Evolutionary conservation across 2,888 invertebrate genomes (phyloP).

Genomic region (Lepidocyrtinus sp.): DNA sequence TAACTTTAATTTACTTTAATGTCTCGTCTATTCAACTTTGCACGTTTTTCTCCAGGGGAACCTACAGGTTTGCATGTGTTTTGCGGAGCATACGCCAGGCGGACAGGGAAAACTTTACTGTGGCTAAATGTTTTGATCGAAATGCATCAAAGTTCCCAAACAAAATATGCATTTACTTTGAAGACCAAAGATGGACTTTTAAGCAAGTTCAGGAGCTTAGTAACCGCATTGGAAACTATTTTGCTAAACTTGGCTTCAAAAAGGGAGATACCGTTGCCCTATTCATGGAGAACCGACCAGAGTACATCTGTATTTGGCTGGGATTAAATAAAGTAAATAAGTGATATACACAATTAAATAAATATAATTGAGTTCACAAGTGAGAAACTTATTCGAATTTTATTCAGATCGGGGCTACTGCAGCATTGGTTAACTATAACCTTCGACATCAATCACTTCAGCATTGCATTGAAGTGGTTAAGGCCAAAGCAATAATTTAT

Average conservation of each 20-base stretch:
- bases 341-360: constrained; percentile 12
- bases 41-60: constrained; percentile 51
- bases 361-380: background rate
- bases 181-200: constrained; percentile 89
- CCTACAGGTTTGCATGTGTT: constrained; percentile 58
- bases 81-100: constrained; percentile 75
- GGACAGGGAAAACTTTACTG: constrained; percentile 80
- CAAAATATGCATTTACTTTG: constrained; percentile 86
- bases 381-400: constrained; percentile 5
- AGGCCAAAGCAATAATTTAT: constrained; percentile 88
- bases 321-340: constrained; percentile 82
- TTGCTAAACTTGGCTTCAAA: constrained; percentile 84
- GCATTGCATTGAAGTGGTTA: constrained; percentile 90
- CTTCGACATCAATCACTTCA: constrained; percentile 85
- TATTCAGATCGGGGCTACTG: constrained; percentile 82
- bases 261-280: constrained; percentile 92
- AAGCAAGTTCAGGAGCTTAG: constrained; percentile 88
- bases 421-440: constrained; percentile 95
- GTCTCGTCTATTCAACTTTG: too few species aligned
- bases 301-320: constrained; percentile 93
- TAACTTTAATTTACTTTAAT: background rate
- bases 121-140: constrained; percentile 86
- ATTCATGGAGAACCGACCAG: constrained; percentile 92
- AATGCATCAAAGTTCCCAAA: constrained; percentile 84
- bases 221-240: constrained; percentile 85